Conservation (phyloP, 2,888 invertebrate species). For the Penaeus monodon region DNA sequence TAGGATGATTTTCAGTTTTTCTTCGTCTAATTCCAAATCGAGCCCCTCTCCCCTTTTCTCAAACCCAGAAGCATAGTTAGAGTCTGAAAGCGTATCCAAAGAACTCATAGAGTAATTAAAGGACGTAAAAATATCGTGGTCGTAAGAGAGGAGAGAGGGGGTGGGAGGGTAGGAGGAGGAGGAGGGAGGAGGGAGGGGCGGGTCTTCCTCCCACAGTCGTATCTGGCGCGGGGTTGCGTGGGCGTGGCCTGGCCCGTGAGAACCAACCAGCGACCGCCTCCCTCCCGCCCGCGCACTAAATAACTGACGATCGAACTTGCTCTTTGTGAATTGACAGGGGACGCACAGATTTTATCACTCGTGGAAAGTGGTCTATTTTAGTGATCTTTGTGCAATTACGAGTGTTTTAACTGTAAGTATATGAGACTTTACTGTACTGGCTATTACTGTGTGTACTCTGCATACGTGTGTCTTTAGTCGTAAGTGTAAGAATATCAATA, state of each 20-base stretch:
- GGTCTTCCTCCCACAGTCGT: constrained; percentile 46
- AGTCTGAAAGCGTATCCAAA: too few species aligned
- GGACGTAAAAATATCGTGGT: not conserved
- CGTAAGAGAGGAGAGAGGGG: not conserved
- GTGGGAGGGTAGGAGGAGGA: constrained; percentile 16
- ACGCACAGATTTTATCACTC: constrained; percentile 64
- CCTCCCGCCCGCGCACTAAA: constrained; percentile 61
- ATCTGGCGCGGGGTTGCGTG: constrained; percentile 60
- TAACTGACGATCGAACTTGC: constrained; percentile 64
- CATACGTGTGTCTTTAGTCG: constrained; percentile 9
- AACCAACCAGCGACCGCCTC: constrained; percentile 37
- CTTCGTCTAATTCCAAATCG: too few species aligned
- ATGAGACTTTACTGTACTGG: constrained; percentile 20
- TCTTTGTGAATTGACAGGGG: constrained; percentile 63
- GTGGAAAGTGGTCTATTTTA: constrained; percentile 62
- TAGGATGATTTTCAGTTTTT: too few species aligned
- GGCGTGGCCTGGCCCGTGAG: constrained; percentile 50
- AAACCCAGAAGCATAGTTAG: too few species aligned
- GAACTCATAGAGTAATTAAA: not conserved
- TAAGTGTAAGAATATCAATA: constrained; percentile 23
- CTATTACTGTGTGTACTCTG: not conserved
- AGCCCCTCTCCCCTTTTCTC: too few species aligned
- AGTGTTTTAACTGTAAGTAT: constrained; percentile 42
- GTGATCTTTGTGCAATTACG: constrained; percentile 59
- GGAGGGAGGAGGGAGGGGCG: constrained; percentile 22